Percentiles rank a stretch among this genome's conserved stretches.
These are phyloP conservation scores for Lutjanus campechanus DNA, from an alignment of 2,797 vertebrate species.

Conservation along the genomic window DNA sequence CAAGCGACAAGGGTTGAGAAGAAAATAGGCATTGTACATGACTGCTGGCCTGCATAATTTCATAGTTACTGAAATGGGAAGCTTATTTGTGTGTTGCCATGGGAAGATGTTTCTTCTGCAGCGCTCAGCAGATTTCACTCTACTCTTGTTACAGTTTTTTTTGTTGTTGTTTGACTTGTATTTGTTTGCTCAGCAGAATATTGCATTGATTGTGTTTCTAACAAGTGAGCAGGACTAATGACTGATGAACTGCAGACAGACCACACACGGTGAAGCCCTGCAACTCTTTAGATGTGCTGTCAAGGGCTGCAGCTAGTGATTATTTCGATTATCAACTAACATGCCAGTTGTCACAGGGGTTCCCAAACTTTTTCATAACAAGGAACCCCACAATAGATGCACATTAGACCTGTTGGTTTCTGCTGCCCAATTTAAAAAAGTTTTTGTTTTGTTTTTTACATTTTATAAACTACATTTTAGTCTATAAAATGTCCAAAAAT, in stretches of 20 bases:
- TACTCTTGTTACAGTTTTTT: slow-evolving; percentile 15
- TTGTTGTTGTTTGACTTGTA: neutral
- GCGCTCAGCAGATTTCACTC: slow-evolving; percentile 39
- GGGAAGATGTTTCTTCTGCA: slow-evolving; percentile 38
- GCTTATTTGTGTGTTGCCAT: slow-evolving; percentile 58
- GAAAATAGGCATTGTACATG: slow-evolving; percentile 65
- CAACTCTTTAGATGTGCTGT: neutral
- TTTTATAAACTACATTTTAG: too few species aligned
- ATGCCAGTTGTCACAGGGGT: too few species aligned
- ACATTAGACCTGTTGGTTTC: too few species aligned
- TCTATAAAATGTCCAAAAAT: too few species aligned
- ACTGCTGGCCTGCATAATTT: slow-evolving; percentile 74
- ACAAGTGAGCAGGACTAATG: slow-evolving; percentile 11
- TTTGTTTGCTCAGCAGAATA: slow-evolving; percentile 20
- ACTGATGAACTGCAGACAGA: slow-evolving; percentile 4
- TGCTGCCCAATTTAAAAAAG: too few species aligned
- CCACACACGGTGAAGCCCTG: neutral
- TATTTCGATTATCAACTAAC: too few species aligned
- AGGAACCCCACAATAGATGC: too few species aligned
- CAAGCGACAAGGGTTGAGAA: slow-evolving; percentile 41
- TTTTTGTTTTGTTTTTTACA: too few species aligned
- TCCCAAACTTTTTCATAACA: too few species aligned
- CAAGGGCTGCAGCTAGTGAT: neutral
- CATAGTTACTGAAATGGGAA: slow-evolving; percentile 48
- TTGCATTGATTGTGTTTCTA: slow-evolving; percentile 27